Base-by-base conservation (phyloP, 2,797 vertebrate genomes). In the Takifugu rubripes region DNA sequence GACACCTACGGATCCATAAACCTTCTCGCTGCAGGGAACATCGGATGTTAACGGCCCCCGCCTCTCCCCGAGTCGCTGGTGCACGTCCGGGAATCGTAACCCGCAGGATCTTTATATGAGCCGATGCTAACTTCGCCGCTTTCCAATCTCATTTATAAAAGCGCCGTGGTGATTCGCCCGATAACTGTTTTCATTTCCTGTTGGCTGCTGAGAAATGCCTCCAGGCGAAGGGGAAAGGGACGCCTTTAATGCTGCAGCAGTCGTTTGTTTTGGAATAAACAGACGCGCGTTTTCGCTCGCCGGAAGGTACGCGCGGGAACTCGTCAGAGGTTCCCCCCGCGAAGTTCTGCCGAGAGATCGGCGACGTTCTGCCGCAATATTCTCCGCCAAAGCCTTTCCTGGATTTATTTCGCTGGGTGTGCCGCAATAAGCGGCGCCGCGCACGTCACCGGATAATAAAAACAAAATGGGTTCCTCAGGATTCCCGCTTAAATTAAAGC, bases 1-100 rank as follows among this genome's bases (percentile, higher is more conserved):
- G 66, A 79, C 62, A 62, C 67, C 68, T 64, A 62, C 67, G 69
- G 51, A 70, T 72, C 63, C 47, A 73, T 82, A 81, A 84, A 74
- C 59, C 66, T 61, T 75, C 67, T 75, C 68, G 68, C 55, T 14
- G 17, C 54, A 36, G 15, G 61, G 60, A 59, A 31, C 56, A 53
- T 65, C 48, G 48, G 62, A 52, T 73, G 45, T 62, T 61, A 68
- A 81, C 10, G 56, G 61, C 59, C 78, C 61, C 62, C 56, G n/a
- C 60, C 46, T 54, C 31, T 4, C 49, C 63, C 49, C 49, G 12
- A 65, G 57, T 61, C 50, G 24, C 17, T 2, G 44, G 21, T 44
- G 54, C 51, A 3, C 21, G 50, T 66, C 72, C 57, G 27, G 56
- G 43, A 24, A 63, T 64, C 54, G 76, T 71, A 66, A 71, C 61